Conservation (phyloP, 2,888 invertebrate species). For the Cantharis nigra region DNA sequence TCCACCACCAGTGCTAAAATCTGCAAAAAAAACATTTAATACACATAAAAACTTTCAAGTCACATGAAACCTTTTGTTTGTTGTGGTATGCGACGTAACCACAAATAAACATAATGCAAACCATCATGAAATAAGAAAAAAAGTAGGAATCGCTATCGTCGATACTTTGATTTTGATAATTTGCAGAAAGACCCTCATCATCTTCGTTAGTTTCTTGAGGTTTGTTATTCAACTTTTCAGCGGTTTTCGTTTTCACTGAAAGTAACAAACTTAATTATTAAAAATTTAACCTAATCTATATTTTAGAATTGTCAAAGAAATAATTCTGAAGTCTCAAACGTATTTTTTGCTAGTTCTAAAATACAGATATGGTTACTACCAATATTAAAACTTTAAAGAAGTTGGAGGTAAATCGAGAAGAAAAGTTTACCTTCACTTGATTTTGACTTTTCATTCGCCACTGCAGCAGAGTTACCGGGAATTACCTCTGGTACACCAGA, state of each 20-base stretch:
- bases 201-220: slow-evolving; percentile 33
- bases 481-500: neutral
- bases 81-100: slow-evolving; percentile 68
- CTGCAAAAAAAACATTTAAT: slow-evolving; percentile 51
- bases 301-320: neutral
- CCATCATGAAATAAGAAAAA: slow-evolving; percentile 69
- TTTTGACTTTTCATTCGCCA: slow-evolving; percentile 2
- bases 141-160: slow-evolving; percentile 66
- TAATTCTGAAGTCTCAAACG: too few species aligned
- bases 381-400: neutral
- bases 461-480: neutral
- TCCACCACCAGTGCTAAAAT: slow-evolving; percentile 68
- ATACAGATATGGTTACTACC: neutral
- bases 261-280: neutral
- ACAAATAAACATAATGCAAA: slow-evolving; percentile 63
- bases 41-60: neutral
- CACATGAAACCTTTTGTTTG: slow-evolving; percentile 62
- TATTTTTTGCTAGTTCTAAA: neutral
- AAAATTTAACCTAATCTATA: neutral
- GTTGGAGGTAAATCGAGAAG: neutral
- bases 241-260: slow-evolving; percentile 4
- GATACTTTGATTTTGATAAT: slow-evolving; percentile 38
- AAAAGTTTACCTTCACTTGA: slow-evolving; percentile 16
- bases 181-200: slow-evolving; percentile 7
- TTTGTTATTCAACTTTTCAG: slow-evolving; percentile 16